Evolutionary conservation across 2,888 invertebrate genomes (phyloP).

Genomic region (Palloptera scutellata): DNA sequence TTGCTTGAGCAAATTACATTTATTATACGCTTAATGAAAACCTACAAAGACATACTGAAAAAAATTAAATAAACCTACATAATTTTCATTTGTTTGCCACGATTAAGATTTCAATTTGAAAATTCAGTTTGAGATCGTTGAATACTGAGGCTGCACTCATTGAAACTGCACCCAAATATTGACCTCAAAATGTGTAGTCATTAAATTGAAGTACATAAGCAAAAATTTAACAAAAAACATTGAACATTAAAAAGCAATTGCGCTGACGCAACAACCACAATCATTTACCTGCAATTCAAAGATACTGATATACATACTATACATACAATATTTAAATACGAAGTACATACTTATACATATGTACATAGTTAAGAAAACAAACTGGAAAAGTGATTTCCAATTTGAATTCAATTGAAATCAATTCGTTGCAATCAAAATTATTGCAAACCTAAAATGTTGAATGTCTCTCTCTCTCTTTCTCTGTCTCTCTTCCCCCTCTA

Average conservation of each 20-base stretch:
- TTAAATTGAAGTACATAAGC: not conserved
- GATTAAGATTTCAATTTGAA: slow-evolving; percentile 25
- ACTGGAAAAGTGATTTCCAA: slow-evolving; percentile 9
- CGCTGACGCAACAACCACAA: not conserved
- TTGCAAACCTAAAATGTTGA: slow-evolving; percentile 34
- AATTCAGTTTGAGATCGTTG: too few relatives aligned
- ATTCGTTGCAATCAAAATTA: slow-evolving; percentile 43
- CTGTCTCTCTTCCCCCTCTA: too few relatives aligned
- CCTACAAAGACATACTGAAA: too few relatives aligned
- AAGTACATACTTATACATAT: too few relatives aligned
- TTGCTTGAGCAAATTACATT: too few relatives aligned
- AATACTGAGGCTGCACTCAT: not conserved
- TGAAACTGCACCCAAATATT: slow-evolving; percentile 31
- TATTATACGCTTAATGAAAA: too few relatives aligned
- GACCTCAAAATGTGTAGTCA: slow-evolving; percentile 27
- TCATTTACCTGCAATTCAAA: not conserved
- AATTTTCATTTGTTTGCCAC: slow-evolving; percentile 5
- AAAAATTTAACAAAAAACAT: not conserved
- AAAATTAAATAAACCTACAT: too few relatives aligned
- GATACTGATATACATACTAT: not conserved
- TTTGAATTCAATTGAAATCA: slow-evolving; percentile 44
- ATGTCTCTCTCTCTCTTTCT: not conserved
- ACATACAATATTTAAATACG: too few relatives aligned
- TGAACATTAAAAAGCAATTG: not conserved
- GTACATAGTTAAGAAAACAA: too few relatives aligned